Evolutionary conservation across 2,888 invertebrate genomes (phyloP).

Genomic region (Eudemis profundana): DNA sequence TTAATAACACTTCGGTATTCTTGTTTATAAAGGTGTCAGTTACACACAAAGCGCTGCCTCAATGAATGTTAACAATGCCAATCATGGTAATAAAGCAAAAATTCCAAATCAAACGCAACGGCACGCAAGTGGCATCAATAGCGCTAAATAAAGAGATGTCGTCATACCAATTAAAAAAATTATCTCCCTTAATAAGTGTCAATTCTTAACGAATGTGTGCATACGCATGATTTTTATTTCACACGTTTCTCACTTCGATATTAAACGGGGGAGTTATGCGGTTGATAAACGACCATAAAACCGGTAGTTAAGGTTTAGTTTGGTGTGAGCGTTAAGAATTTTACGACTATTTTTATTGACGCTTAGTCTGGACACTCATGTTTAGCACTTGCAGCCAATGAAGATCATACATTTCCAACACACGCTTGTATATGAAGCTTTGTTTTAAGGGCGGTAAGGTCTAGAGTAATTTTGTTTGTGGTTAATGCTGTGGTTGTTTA

Average conservation of each 20-base stretch:
- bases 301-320: slow-evolving; percentile 57
- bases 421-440: slow-evolving; percentile 57
- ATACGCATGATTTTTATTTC: slow-evolving; percentile 84
- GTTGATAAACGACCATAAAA: slow-evolving; percentile 57
- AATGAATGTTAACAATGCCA: slow-evolving; percentile 50
- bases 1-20: slow-evolving; percentile 16
- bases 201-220: slow-evolving; percentile 85
- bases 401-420: slow-evolving; percentile 61
- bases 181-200: slow-evolving; percentile 84
- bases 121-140: slow-evolving; percentile 62
- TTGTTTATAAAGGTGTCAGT: slow-evolving; percentile 30
- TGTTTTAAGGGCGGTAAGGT: slow-evolving; percentile 55
- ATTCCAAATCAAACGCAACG: slow-evolving; percentile 76
- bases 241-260: slow-evolving; percentile 74
- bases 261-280: slow-evolving; percentile 52
- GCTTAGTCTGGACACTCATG: slow-evolving; percentile 81
- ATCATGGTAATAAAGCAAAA: slow-evolving; percentile 63
- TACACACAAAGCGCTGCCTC: slow-evolving; percentile 18
- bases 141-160: slow-evolving; percentile 79
- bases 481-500: slow-evolving; percentile 46
- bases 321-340: slow-evolving; percentile 53
- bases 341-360: slow-evolving; percentile 85
- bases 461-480: slow-evolving; percentile 49
- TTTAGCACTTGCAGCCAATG: slow-evolving; percentile 68
- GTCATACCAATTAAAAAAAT: slow-evolving; percentile 85